These are phyloP conservation scores for Trichechus manatus DNA, from an alignment of 2,113 vertebrate genomes.

Conservation along the genomic window DNA sequence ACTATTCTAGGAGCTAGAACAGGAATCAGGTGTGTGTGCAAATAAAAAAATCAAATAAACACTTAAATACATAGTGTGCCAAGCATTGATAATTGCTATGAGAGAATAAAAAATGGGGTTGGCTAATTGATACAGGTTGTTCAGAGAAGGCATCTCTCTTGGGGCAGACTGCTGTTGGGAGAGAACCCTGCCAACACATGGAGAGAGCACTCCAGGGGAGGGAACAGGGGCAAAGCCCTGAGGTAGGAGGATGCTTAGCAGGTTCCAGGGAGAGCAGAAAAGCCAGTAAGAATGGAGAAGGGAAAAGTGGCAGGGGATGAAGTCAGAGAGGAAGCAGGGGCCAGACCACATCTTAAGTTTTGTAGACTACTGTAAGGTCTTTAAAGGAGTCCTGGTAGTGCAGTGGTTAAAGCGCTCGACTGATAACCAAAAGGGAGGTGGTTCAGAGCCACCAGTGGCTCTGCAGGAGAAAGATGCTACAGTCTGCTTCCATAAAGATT, in stretches of 20 bases:
- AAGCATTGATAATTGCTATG: not conserved
- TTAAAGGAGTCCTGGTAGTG: too few species aligned
- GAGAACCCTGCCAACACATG: not conserved
- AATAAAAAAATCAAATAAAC: constrained; percentile 21
- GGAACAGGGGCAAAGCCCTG: not conserved
- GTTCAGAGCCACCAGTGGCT: too few species aligned
- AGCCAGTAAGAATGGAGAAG: not conserved
- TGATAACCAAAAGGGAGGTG: too few species aligned
- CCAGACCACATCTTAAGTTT: not conserved
- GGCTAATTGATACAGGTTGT: not conserved
- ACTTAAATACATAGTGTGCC: not conserved
- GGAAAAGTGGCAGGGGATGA: not conserved
- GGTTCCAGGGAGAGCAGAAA: not conserved
- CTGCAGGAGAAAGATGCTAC: too few species aligned
- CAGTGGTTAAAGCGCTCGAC: too few species aligned
- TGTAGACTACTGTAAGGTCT: not conserved
- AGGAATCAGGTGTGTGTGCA: not conserved
- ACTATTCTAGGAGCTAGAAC: not conserved
- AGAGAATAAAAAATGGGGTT: not conserved
- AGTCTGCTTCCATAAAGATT: too few species aligned
- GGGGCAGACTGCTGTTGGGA: not conserved
- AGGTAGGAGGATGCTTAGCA: not conserved
- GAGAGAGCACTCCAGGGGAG: not conserved
- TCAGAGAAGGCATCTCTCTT: not conserved
- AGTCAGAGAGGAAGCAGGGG: not conserved